Base-by-base conservation (phyloP, 1,140 invertebrate species). In the Formica selysi region DNA sequence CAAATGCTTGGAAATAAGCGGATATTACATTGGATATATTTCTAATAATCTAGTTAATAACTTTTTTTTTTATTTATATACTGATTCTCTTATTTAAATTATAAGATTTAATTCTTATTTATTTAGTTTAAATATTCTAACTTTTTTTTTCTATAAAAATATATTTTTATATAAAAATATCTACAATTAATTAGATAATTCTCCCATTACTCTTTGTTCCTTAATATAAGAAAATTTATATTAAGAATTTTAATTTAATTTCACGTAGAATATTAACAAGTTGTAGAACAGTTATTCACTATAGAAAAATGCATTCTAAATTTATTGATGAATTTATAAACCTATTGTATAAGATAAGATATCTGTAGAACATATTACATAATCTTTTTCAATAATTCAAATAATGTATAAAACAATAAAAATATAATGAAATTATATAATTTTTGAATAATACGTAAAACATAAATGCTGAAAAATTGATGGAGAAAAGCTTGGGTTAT, bases 401-500 rank as follows among this genome's bases (percentile, higher is more conserved):
- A 70, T 10, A 10, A 71, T n/a, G 4, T 36, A 57, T 16, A 22
- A 54, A 54, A 29, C 0, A 73, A 10, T 73, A 57, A 73, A 54
- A 8, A 36, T 16, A 5, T 54, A 36, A 57, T 3, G 13, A 19
- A 6, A 71, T 16, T 0, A 5, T 16, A 19, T 13, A 1, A 54
- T 36, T 71, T 32, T 71, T 54, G 10, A 65, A 71, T 54, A 71
- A 73, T n/a, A 41, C 6, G 6, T 48, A n/a, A 51, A 36, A 13
- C 2, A 11, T 22, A 22, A 22, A 22, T 22, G 22, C 22, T 22
- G 22, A 22, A 22, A 22, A 22, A 22, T 22, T 2, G 62, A 16
- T 29, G 59, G 44, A 2, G 16, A 44, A 32, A 64, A 48, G 10
- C 5, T 1, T 57, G 13, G 3, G 22, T 61, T 22, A 36, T 65